A percentile compares a stretch with the other conserved stretches of the same genome.
Evolutionary conservation across 2,888 invertebrate species (phyloP).

Genomic region (Heteromyza rotundicornis): DNA sequence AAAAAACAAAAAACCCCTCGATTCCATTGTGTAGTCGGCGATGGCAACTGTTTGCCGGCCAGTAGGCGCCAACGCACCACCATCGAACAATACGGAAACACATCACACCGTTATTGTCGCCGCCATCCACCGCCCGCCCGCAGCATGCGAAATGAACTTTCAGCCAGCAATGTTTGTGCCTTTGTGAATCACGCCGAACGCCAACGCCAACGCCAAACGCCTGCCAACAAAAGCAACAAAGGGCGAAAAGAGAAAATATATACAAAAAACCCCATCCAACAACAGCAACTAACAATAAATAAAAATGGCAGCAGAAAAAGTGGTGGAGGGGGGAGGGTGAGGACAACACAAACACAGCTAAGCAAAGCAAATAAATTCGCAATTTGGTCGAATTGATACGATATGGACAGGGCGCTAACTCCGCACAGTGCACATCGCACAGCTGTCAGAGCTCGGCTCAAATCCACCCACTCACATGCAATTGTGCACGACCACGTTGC

Average conservation of each 20-base stretch:
- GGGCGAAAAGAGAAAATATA: neutral
- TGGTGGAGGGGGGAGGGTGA: no score
- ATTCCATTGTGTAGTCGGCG: neutral
- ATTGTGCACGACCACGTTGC: neutral
- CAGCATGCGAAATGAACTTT: neutral
- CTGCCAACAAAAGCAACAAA: constrained; percentile 4
- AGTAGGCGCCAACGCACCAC: neutral
- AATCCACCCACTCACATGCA: neutral
- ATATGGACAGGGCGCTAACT: neutral
- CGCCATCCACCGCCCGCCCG: neutral
- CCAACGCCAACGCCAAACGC: no score
- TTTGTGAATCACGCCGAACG: neutral
- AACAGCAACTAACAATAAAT: neutral
- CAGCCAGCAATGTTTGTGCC: neutral
- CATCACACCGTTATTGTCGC: no score
- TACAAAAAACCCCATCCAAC: no score
- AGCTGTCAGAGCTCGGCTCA: neutral
- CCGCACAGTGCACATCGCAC: neutral
- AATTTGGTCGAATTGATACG: constrained; percentile 2
- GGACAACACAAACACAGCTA: neutral
- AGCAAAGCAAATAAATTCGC: constrained; percentile 5
- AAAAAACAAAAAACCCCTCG: no score
- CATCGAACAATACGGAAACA: no score
- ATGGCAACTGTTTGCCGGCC: neutral
- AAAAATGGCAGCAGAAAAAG: neutral